These are phyloP conservation scores for Euclidia mi DNA, from an alignment of 2,888 invertebrate species.

Conservation along the genomic window DNA sequence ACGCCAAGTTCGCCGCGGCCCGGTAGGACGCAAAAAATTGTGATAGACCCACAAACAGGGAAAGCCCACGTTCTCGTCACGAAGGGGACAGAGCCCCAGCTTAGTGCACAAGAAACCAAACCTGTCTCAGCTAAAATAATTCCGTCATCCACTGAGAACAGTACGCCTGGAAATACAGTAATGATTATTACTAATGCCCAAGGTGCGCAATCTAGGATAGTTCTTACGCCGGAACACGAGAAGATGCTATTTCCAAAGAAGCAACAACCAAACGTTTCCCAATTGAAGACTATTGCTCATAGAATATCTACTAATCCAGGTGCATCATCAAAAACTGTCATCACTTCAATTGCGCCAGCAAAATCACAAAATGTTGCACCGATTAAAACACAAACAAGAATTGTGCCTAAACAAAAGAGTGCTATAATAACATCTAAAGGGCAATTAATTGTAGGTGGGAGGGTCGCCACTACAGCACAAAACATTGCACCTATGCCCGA, in stretches of 20 bases:
- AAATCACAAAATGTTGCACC: conserved; percentile 48
- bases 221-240: conserved; percentile 91
- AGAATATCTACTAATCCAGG: conserved; percentile 70
- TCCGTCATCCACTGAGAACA: conserved; percentile 72
- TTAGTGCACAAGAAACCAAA: conserved; percentile 70
- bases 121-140: conserved; percentile 81
- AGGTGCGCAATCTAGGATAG: conserved; percentile 90
- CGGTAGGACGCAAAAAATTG: conserved; percentile 83
- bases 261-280: conserved; percentile 78
- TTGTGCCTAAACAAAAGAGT: conserved; percentile 83
- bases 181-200: conserved; percentile 92
- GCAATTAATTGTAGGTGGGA: conserved; percentile 86
- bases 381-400: conserved; percentile 72
- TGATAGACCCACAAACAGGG: conserved; percentile 85
- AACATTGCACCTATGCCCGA: conserved; percentile 86
- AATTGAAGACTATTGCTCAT: conserved; percentile 79
- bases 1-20: conserved; percentile 74
- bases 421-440: conserved; percentile 90
- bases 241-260: conserved; percentile 90
- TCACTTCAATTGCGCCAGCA: conserved; percentile 55
- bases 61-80: conserved; percentile 83
- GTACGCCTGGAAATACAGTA: conserved; percentile 86
- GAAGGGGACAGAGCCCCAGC: conserved; percentile 69
- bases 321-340: conserved; percentile 66
- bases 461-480: conserved; percentile 81